Base-by-base conservation (phyloP, 2,888 invertebrate genomes). In the Habrosyne pyritoides region DNA sequence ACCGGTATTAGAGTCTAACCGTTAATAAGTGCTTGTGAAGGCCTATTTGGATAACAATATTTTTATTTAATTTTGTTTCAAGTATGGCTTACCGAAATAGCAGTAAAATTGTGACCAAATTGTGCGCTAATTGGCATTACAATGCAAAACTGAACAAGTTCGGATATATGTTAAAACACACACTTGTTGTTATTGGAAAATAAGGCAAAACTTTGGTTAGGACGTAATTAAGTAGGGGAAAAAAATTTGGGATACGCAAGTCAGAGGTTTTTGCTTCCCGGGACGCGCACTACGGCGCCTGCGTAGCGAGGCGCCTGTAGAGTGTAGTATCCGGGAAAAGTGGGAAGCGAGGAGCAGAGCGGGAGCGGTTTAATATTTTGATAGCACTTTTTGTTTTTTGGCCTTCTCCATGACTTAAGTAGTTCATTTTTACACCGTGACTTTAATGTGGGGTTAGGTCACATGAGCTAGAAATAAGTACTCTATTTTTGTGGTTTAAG, bases 241-340 rank as follows among this genome's bases (percentile, higher is more conserved):
- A 86, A 42, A 86, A 83, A 84, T 79, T 70, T 73, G 77, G 77
- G 78, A 80, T 82, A 85, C 83, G 84, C 84, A 83, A 84, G 86
- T 83, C 83, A 83, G 80, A 64, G 75, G 78, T 83, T 88, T 87
- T 87, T 85, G 79, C 69, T 75, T 77, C 79, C 74, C 77, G 78
- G 79, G 77, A 55, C 64, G 63, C 33, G 55, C 52, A 21, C 61
- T 30, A 67, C 33, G 56, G 83, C 89, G 90, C 89, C 61, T 83
- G 89, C 87, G 90, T 79, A 69, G 66, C 62, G 70, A 61, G 63
- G 70, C 58, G 54, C 60, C 64, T 26, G 47, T 53, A 55, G 53
- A 47, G 47, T 7, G 30, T 69, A 83, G 79, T 47, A 5, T 53
- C 67, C 77, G 70, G 10, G 2, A 63, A 2, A 36, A 59, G 55